These are phyloP conservation scores for Zonitis immaculata DNA, from an alignment of 2,888 invertebrate species.

Conservation along the genomic window DNA sequence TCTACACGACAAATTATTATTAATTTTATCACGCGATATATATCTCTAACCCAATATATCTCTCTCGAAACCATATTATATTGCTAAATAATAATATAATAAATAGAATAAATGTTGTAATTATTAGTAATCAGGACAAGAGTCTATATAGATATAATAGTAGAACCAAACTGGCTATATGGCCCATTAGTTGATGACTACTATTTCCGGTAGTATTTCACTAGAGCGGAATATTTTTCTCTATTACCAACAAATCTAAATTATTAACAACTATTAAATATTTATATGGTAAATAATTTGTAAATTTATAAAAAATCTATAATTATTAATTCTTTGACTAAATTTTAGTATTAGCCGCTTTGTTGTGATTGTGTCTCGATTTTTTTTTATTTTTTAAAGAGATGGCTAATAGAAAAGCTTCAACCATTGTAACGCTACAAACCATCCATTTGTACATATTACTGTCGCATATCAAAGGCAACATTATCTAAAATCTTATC, in stretches of 20 bases:
- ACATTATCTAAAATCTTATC: not conserved
- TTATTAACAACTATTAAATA: too few species aligned
- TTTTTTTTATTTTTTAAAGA: too few species aligned
- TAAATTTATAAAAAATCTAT: too few species aligned
- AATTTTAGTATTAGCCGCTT: conserved; percentile 14
- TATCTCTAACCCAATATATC: too few species aligned
- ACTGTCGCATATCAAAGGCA: conserved; percentile 25
- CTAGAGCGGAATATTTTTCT: not conserved
- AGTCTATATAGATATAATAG: too few species aligned
- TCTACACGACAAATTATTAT: conserved; percentile 37
- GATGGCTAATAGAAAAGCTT: conserved; percentile 33
- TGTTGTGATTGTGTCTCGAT: conserved; percentile 9
- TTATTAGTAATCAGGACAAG: not conserved
- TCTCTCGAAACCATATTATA: too few species aligned
- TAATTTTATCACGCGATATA: conserved; percentile 25
- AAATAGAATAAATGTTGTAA: not conserved
- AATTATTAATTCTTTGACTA: too few species aligned
- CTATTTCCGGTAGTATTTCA: conserved; percentile 14
- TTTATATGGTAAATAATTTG: too few species aligned
- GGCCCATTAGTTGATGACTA: conserved; percentile 34
- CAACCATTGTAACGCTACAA: conserved; percentile 31
- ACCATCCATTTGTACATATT: conserved; percentile 29
- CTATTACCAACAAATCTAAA: too few species aligned
- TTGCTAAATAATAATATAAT: too few species aligned
- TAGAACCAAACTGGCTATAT: conserved; percentile 15